Base-by-base conservation (phyloP, 2,888 invertebrate species). In the Volucella inanis region DNA sequence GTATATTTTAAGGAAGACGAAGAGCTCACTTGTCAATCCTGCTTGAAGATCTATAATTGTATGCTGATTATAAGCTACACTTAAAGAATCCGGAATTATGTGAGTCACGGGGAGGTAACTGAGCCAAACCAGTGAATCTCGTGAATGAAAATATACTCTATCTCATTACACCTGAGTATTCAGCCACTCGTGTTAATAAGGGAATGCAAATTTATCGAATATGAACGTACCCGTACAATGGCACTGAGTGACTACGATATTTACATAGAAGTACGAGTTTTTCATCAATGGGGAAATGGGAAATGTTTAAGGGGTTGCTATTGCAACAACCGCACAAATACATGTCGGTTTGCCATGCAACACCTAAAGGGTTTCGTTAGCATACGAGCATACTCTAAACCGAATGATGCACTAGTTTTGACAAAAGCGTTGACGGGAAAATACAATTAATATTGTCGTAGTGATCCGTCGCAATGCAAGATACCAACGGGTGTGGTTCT, bases 401-500 rank as follows among this genome's bases (percentile, higher is more conserved):
- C 45, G n/a, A 74, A 43, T 43, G 45, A 62, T 12, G 55, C 59
- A 55, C 11, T 52, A 71, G 71, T 84, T 67, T 49, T 18, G 52
- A 65, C 18, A 1, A 54, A 84, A 71, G 49, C 75, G 4, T 71
- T 57, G 54, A 38, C 67, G 49, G 65, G 31, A 72, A 64, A 15
- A 31, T 31, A 31, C 31, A 31, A 31, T 4, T 43, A 77, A 67
- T 75, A 12, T 55, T 62, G 38, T 68, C 41, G 54, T 31, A 64
- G 71, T 76, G 47, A 72, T 85, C 55, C 76, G 62, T 72, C 76
- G 85, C 81, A 72, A 85, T 85, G 85, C 72, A 81, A 81, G 81
- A 85, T 31, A 31, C 4, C 67, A 81, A 81, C 81, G 62, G 64
- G 39, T 67, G 50, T 67, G 68, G 49, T 57, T 81, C 39, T 81